Base-by-base conservation (phyloP, 23 tunicate species). In the Clavelina lepadiformis region DNA sequence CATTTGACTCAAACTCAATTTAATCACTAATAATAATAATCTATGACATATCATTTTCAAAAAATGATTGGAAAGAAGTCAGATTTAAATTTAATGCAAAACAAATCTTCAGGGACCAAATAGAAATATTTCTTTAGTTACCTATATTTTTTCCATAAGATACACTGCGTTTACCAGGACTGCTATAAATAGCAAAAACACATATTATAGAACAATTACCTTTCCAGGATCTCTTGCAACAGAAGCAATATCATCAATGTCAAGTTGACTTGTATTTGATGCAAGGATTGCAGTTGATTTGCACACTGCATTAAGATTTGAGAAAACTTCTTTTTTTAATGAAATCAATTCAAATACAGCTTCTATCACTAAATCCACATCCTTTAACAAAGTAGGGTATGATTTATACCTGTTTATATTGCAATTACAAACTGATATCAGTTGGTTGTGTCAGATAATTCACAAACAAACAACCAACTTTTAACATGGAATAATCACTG, bases 311-410 rank as follows among this genome's bases (percentile, higher is more conserved):
- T 86, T 86, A 25, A 79, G 33, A 1, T 56, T 38, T 35, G 30
- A 27, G 35, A 86, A 79, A 3, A 86, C 71, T 51, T 79, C 68
- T 51, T 73, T 73, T 51, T 86, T 86, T 11, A 79, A 38, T 63
- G 51, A 49, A 50, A 86, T 65, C 1, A 52, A 46, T 58, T 86
- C 95, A 49, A 79, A 79, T 1, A 86, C 86, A 24, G 86, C 85
- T 73, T 86, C 95, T 19, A 86, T 62, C 8, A 86, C 95, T 38
- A 86, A 65, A 34, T 86, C 95, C 18, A 86, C 86, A 36, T 79
- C 63, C 76, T 67, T 51, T 7, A 50, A 53, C 5, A 4, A 11
- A 46, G 8, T 13, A 8, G 28, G 5, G 11, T 26, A 27, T 54
- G n/a, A 19, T 54, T 54, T 54, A 11, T n/a, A n/a, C n/a, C n/a